phyloP scores from a whole-genome alignment of 2,888 invertebrate genomes.

The Microchrysa polita region DNA sequence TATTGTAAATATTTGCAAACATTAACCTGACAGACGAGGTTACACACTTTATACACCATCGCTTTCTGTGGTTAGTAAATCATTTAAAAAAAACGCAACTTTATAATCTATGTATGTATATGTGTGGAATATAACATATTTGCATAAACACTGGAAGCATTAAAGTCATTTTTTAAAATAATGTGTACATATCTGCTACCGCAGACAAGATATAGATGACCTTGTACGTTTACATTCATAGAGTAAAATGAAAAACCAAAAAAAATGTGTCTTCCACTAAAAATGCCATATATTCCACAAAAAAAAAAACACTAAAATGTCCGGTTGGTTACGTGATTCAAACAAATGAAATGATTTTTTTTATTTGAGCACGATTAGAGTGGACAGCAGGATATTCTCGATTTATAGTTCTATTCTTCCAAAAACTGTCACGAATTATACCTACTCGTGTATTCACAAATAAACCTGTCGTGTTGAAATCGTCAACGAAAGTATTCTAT shows the following conservation, averaged over 20 bases:
- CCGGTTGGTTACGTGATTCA: constrained; percentile 35
- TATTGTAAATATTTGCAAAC: no score
- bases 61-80: no score
- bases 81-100: no score
- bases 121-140: constrained; percentile 22
- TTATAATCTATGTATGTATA: no score
- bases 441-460: no score
- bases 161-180: constrained; percentile 14
- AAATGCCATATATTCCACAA: neutral
- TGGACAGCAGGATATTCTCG: no score
- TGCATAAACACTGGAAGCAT: constrained; percentile 37
- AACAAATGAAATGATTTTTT: constrained; percentile 22
- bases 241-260: neutral
- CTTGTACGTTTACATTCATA: neutral
- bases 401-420: neutral
- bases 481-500: neutral
- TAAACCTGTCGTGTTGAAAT: no score
- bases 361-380: constrained; percentile 31
- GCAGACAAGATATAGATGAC: neutral
- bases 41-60: no score
- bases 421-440: no score
- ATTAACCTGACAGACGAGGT: no score
- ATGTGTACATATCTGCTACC: constrained; percentile 7
- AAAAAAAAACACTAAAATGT: constrained; percentile 10
- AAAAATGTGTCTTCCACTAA: neutral